Conservation (phyloP, 2,888 invertebrate genomes). For the Polydrusus tereticollis region DNA sequence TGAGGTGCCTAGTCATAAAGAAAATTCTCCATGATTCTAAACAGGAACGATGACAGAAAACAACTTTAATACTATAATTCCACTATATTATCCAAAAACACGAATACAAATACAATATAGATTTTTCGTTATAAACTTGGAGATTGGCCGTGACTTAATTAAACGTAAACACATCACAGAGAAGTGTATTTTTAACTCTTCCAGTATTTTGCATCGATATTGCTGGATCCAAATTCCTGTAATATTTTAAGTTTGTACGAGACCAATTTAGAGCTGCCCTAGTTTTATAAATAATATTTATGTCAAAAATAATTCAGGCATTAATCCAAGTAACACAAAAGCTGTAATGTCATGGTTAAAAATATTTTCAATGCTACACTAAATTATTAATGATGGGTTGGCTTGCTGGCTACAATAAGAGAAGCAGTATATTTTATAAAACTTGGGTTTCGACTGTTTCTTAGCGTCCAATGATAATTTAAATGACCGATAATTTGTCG, state of each 20-base stretch:
- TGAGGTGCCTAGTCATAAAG: too few relatives aligned
- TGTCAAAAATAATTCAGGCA: conserved; percentile 23
- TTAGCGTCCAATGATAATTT: too few relatives aligned
- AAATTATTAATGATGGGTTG: not conserved
- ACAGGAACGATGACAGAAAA: too few relatives aligned
- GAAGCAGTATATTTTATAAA: too few relatives aligned
- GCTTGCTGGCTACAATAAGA: too few relatives aligned
- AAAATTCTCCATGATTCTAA: too few relatives aligned
- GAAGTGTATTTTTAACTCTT: conserved; percentile 28
- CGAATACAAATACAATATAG: not conserved
- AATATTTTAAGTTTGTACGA: conserved; percentile 36
- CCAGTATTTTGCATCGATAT: conserved; percentile 30
- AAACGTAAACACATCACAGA: conserved; percentile 6
- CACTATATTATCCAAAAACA: too few relatives aligned
- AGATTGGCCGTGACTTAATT: conserved; percentile 7
- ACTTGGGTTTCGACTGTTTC: too few relatives aligned
- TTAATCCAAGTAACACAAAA: conserved; percentile 3
- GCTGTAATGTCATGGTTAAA: conserved; percentile 20
- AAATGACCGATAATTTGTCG: too few relatives aligned
- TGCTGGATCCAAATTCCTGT: conserved; percentile 27
- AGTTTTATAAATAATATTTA: conserved; percentile 19
- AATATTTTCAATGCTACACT: conserved; percentile 15
- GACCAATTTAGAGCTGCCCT: conserved; percentile 18
- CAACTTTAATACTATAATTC: too few relatives aligned
- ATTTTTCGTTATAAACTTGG: not conserved